Base-by-base conservation (phyloP, 2,797 vertebrate genomes). In the Rhinophrynus dorsalis region DNA sequence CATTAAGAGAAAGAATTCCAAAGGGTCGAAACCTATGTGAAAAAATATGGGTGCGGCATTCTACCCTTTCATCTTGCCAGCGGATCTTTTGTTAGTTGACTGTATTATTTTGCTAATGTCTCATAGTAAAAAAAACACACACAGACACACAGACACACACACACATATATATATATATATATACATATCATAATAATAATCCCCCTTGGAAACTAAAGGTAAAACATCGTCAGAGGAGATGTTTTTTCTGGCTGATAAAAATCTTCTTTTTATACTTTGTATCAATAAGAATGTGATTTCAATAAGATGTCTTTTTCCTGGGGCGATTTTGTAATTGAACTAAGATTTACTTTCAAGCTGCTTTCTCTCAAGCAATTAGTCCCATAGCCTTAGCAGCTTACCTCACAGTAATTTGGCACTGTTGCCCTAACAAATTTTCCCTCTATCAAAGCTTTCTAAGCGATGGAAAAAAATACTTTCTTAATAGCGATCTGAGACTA, bases 301-400 rank as follows among this genome's bases (percentile, higher is more conserved):
- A 66, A 58, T 66, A 66, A 66, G 62, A 32, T 11, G 9, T 42
- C 27, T 52, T 66, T 50, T 55, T 73, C 69, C 69, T 42, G 62
- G 62, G 69, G 69, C 35, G 8, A 23, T 60, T 66, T 38, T 73
- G 62, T 73, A 73, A 66, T 73, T 66, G 69, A 73, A 73, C 44
- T 48, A 65, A 66, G 69, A 66, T 59, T 73, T 73, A 66, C 61
- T 32, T 59, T 45, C 62, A 73, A 50, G 69, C 69, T 73, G 69
- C 29, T 73, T 73, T 73, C 69, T 73, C 29, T 73, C 44, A 73
- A 66, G 61, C 69, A 73, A 73, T 73, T 73, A 73, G 69, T 40
- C 38, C 54, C 37, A 33, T n/a, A 29, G 69, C 42, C 55, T 73
- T 66, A 66, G 24, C 54, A 60, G 62, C 69, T 73, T 73, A 60